phyloP scores from a whole-genome alignment of 2,113 vertebrate species.

The Tragelaphus scriptus region DNA sequence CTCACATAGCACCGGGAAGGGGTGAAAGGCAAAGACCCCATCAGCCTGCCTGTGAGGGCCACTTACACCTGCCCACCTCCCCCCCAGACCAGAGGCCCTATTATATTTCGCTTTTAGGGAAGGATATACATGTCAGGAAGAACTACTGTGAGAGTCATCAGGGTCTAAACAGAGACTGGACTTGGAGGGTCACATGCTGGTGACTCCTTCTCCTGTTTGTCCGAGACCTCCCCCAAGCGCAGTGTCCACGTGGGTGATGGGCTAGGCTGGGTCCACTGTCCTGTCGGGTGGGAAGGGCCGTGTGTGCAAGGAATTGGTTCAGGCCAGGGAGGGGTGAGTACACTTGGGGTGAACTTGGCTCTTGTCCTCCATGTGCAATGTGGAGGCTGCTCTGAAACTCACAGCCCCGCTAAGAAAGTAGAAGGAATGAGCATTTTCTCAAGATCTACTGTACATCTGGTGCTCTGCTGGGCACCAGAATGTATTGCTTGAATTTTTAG shows the following conservation, averaged over 20 bases:
- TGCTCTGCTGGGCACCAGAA: background rate
- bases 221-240: rapidly evolving
- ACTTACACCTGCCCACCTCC: rapidly evolving
- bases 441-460: background rate
- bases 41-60: background rate
- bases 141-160: background rate
- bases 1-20: rapidly evolving
- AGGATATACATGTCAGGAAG: background rate
- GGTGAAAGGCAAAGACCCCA: rapidly evolving
- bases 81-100: rapidly evolving
- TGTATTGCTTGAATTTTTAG: background rate
- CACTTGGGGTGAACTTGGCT: background rate
- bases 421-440: background rate
- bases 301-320: rapidly evolving
- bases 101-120: background rate
- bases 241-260: rapidly evolving
- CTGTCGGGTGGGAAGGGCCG: background rate
- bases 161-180: background rate
- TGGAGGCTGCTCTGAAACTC: background rate
- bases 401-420: background rate
- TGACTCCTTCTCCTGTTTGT: rapidly evolving
- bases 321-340: background rate
- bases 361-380: rapidly evolving
- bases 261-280: rapidly evolving
- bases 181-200: background rate